Conservation (phyloP, 2,113 vertebrate genomes). For the Microcebus ravelobensis region DNA sequence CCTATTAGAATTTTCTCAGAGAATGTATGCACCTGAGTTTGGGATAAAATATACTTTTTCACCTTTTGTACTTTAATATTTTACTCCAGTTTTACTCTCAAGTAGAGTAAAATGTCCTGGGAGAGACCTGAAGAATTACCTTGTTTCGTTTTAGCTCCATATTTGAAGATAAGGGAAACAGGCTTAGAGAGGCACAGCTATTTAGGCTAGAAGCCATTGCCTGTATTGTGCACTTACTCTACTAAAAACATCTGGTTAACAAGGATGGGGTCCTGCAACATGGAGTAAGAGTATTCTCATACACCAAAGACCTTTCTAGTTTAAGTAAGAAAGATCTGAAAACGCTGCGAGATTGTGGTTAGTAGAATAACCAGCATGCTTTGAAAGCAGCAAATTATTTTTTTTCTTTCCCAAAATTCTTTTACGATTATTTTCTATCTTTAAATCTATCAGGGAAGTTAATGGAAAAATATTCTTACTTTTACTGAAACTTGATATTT, state of each 20-base stretch:
- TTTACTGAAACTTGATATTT: neutral
- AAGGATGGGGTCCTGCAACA: neutral
- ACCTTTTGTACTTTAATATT: neutral
- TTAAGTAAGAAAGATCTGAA: neutral
- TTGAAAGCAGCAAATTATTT: neutral
- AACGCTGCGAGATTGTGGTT: neutral
- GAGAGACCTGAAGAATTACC: neutral
- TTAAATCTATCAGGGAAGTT: neutral
- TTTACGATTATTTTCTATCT: neutral
- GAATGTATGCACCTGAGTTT: slow-evolving; percentile 39
- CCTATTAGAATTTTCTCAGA: slow-evolving; percentile 55
- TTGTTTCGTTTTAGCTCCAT: neutral
- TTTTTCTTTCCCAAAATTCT: neutral
- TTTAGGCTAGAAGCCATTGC: neutral
- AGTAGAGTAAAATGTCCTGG: neutral
- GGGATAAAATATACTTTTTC: neutral
- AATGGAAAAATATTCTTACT: neutral
- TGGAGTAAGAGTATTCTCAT: neutral
- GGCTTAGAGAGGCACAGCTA: neutral
- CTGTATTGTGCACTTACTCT: neutral
- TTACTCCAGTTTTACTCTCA: neutral
- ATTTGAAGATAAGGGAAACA: neutral
- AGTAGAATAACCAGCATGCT: neutral
- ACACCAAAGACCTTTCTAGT: neutral
- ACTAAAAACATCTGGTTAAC: neutral